Evolutionary conservation across 1,140 invertebrate species (phyloP), one percentile per base, ranked within the genome.

Genomic region (Drosophila suzukii): DNA sequence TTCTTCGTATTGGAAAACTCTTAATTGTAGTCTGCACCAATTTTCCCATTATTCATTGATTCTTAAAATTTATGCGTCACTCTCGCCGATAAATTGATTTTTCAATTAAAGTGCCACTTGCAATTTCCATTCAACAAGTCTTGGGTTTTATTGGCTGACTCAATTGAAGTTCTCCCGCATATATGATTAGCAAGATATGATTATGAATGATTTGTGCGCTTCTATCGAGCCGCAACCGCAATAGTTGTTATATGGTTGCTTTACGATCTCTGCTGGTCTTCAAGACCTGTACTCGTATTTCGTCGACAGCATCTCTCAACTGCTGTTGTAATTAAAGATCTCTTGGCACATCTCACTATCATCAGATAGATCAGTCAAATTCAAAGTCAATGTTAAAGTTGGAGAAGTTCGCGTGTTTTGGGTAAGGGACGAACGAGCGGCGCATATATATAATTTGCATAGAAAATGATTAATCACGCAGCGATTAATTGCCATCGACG

Each of bases 401-500:
- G 10, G 50, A 15, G 20, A 68, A 70, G 67, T 30, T 71, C 17
- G 70, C 70, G 72, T 74, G 72, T 36, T 15, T 36, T 6, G 32
- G 32, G 27, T 17, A 24, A 24, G 20, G 38, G 47, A 54, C n/a
- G n/a, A 46, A 4, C 24, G 7, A 0, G 8, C 1, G 54, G 13
- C 13, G 17, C 1, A 30, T 27, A n/a, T 38, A 43, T 75, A 76
- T 76, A 76, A 76, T 77, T 77, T 76, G 73, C 74, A 77, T 77
- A 76, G 57, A 61, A 76, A 56, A 77, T 77, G 62, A 77, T 77
- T 76, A 77, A 77, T 77, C 73, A 61, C 74, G 32, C 63, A 46
- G 30, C 73, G 50, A 49, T 51, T 77, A 77, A 68, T 44, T 68
- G 72, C 38, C 27, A 24, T 4, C 54, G 36, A 60, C 72, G 51